Base-by-base conservation (phyloP, 2,888 invertebrate genomes). In the Physocephala rufipes region DNA sequence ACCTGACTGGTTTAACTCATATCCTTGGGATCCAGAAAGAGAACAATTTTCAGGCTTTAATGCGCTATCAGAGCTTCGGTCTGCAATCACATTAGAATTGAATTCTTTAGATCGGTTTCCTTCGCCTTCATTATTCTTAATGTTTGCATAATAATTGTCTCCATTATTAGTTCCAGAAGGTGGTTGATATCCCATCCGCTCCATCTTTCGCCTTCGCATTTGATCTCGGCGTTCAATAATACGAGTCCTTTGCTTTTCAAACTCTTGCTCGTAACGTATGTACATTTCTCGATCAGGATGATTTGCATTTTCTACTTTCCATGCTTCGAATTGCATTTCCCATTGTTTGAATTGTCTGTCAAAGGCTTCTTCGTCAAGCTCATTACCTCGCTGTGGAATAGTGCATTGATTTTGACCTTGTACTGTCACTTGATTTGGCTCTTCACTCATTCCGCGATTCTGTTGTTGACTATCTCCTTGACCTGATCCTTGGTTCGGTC, bases 231-330 rank as follows among this genome's bases (percentile, higher is more conserved):
- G 88, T 78, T 94, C 93, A 68, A 94, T 86, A 49, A 95, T 87
- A 80, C 94, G 93, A 76, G 90, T 90, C 21, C 94, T 89, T 87
- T 94, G 95, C 49, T 92, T 90, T 81, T 94, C 93, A 91, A 96
- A 96, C 84, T 95, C 95, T 67, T 92, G 90, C 85, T 96, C 95
- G 85, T 96, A 96, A 79, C 94, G 92, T 78, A 89, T 89, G 82
- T 95, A 95, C 77, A 94, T 93, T 85, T 91, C 91, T 85, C 93
- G 94, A 84, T 96, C 95, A 0, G 96, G 96, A 87, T 96, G 96
- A 85, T 95, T 93, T 47, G 91, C 92, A 87, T 97, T 97, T 81
- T 95, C 94, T 74, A 91, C 90, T 82, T 94, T 94, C 97, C 97
- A 97, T 79, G 93, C 93, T 79, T 93, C 91, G 84, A 96, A 96